Base-by-base conservation (phyloP, 2,888 invertebrate species). In the Bhutanitis thaidina region DNA sequence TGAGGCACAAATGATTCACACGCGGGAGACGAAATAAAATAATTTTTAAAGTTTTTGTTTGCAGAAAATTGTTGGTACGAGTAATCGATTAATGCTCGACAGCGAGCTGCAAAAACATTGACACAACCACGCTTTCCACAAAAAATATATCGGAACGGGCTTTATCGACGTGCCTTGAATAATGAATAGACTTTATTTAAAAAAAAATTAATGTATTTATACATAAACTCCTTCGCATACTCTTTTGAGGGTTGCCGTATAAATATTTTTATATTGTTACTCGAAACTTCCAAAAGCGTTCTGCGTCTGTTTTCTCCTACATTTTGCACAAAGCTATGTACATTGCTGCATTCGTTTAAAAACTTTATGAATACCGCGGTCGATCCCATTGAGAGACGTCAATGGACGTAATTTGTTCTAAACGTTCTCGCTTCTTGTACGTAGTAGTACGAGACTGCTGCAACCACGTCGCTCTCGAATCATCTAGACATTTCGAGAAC, bases 381-480 rank as follows among this genome's bases (percentile, higher is more conserved):
- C 29, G 39, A n/a, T 27, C 10, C 13, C 8, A 35, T 12, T 1
- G n/a, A 16, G 15, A 34, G 9, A 20, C 29, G 25, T 15, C 41
- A 51, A 30, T 46, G 51, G 8, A 44, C 14, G 16, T 12, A 20
- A 36, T 25, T 3, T 36, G n/a, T 39, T 35, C 20, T 29, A 30
- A 30, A 41, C 20, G 36, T 15, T 46, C 41, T 27, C 37, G 36
- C n/a, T 3, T 10, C 20, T 32, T 13, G 10, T 3, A 27, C 9
- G 37, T 10, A 29, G 39, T 35, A 15, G 41, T 14, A 12, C 35
- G 30, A 20, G 29, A 35, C 43, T 25, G 4, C n/a, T 10, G 14
- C 14, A 43, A 32, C 64, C 63, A 61, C 64, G 57, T 60, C 50
- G 62, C 67, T 80, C 83, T 77, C 72, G 84, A 77, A 74, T 59